Evolutionary conservation across 2,113 vertebrate species (phyloP).

Genomic region (Lonchura striata): DNA sequence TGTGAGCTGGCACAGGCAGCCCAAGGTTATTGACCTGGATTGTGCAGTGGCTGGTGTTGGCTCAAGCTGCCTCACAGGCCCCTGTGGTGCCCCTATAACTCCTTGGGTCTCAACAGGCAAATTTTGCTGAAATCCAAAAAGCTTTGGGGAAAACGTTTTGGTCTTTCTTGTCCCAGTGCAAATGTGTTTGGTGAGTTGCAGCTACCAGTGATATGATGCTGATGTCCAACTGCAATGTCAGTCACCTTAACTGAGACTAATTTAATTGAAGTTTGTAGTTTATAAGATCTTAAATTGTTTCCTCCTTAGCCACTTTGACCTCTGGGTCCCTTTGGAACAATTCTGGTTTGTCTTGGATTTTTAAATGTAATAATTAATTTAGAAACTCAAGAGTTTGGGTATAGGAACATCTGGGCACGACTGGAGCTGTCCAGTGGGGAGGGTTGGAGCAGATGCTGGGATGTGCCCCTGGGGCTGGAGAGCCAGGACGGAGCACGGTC

Average conservation of each 20-base stretch:
- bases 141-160: neutral
- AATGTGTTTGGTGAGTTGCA: neutral
- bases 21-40: neutral
- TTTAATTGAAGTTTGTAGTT: neutral
- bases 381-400: neutral
- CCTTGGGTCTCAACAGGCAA: accelerated
- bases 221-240: accelerated
- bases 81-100: neutral
- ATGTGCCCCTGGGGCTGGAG: accelerated
- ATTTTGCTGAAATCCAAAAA: neutral
- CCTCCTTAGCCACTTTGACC: neutral
- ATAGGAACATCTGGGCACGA: neutral
- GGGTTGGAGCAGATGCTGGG: neutral
- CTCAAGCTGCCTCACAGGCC: accelerated
- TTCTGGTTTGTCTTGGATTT: neutral
- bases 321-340: slow-evolving; percentile 2
- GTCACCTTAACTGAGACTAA: neutral
- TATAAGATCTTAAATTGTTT: slow-evolving; percentile 3
- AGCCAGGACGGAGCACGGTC: accelerated
- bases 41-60: neutral
- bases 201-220: accelerated
- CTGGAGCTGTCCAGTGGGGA: neutral
- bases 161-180: neutral
- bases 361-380: neutral
- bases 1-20: neutral